Percentiles rank a stretch among this genome's conserved stretches.
Conservation (phyloP, 2,113 vertebrate species). For the Eulacestoma nigropectus region DNA sequence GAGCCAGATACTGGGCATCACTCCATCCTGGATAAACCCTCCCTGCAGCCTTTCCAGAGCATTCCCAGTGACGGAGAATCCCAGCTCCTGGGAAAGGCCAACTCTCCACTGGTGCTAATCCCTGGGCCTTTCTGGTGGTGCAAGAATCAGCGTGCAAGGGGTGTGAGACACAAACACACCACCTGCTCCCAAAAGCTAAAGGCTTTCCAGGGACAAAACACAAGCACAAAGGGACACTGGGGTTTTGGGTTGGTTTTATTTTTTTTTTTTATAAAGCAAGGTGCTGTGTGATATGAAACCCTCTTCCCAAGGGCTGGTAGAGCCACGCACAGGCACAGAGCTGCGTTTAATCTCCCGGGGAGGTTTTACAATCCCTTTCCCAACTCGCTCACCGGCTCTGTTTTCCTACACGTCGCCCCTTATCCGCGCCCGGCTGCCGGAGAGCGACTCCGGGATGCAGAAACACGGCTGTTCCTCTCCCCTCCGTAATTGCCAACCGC, state of each 20-base stretch:
- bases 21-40: background rate
- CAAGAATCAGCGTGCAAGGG: background rate
- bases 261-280: slow-evolving; percentile 47
- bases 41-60: background rate
- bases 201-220: background rate
- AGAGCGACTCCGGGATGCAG: background rate
- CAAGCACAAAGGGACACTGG: background rate
- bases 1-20: background rate
- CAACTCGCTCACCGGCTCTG: background rate
- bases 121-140: background rate
- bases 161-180: background rate
- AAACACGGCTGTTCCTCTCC: slow-evolving; percentile 34
- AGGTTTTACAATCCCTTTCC: slow-evolving; percentile 2
- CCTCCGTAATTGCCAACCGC: slow-evolving; percentile 9
- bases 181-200: background rate
- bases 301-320: slow-evolving; percentile 42
- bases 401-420: background rate
- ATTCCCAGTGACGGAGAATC: background rate
- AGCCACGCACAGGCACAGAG: accelerated
- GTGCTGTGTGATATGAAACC: slow-evolving; percentile 82
- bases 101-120: accelerated
- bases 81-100: background rate
- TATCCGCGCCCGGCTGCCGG: background rate
- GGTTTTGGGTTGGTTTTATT: background rate
- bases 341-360: accelerated